phyloP scores from a whole-genome alignment of 2,113 vertebrate species.

The Eulacestoma nigropectus region DNA sequence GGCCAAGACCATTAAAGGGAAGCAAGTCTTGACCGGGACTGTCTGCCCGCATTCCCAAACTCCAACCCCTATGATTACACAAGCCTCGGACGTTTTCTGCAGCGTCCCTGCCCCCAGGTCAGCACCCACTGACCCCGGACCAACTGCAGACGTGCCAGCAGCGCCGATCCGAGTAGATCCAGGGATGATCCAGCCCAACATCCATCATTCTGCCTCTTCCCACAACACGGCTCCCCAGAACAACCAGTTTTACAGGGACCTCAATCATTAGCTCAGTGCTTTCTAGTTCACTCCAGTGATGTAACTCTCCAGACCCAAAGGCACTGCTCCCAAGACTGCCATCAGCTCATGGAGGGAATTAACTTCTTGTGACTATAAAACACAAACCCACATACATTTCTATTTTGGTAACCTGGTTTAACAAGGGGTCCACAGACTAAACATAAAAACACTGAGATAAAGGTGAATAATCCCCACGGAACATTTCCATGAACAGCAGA shows the following conservation, averaged over 20 bases:
- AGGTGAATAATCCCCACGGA: background rate
- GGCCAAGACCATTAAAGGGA: background rate
- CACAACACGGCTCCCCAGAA: background rate
- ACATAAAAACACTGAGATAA: background rate
- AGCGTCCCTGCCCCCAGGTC: background rate
- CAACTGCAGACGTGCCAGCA: background rate
- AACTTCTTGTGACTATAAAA: background rate
- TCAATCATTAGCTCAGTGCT: background rate
- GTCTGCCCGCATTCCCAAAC: background rate
- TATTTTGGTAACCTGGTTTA: background rate
- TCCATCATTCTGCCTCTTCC: background rate
- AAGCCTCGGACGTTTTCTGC: rapidly evolving
- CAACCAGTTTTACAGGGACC: background rate
- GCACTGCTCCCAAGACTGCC: background rate
- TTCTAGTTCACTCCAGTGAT: background rate
- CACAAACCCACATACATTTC: background rate
- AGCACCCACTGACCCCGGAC: background rate
- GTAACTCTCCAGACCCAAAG: background rate
- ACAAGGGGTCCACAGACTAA: background rate
- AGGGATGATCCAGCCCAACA: background rate
- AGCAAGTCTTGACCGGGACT: background rate
- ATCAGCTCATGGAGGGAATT: background rate
- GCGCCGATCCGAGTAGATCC: rapidly evolving
- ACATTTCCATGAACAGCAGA: background rate
- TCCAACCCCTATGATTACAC: background rate